Conservation (phyloP, 2,888 invertebrate genomes). For the Pecten maximus region DNA sequence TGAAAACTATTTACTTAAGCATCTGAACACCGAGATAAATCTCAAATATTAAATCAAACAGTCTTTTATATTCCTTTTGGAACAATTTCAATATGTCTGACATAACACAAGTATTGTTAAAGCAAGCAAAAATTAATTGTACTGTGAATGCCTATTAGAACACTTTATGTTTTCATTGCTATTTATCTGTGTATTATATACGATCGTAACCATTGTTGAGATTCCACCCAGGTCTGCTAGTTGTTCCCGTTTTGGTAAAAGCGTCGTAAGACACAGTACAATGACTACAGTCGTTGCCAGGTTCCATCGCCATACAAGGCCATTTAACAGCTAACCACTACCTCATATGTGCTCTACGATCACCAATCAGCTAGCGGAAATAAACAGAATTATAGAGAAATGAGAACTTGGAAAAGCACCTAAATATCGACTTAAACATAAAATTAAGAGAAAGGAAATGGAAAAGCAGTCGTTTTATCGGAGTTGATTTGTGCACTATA, state of each 20-base stretch:
- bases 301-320: constrained; percentile 13
- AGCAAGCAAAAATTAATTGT: background rate
- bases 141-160: background rate
- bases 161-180: background rate
- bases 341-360: background rate
- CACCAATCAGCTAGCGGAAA: background rate
- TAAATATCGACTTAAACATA: constrained; percentile 25
- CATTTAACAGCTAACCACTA: background rate
- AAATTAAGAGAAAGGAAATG: background rate
- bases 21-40: no score
- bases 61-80: background rate
- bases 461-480: background rate
- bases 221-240: background rate
- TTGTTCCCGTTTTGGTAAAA: background rate
- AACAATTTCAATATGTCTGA: background rate
- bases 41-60: background rate
- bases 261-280: background rate
- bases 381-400: constrained; percentile 8
- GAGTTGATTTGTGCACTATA: constrained; percentile 17
- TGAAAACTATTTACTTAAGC: no score
- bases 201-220: background rate
- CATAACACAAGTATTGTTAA: background rate
- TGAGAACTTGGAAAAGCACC: constrained; percentile 9
- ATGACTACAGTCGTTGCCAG: background rate
- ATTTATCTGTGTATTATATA: background rate